Evolutionary conservation across 2,797 vertebrate genomes (phyloP).

Genomic region (Hephaestus fuliginosus): DNA sequence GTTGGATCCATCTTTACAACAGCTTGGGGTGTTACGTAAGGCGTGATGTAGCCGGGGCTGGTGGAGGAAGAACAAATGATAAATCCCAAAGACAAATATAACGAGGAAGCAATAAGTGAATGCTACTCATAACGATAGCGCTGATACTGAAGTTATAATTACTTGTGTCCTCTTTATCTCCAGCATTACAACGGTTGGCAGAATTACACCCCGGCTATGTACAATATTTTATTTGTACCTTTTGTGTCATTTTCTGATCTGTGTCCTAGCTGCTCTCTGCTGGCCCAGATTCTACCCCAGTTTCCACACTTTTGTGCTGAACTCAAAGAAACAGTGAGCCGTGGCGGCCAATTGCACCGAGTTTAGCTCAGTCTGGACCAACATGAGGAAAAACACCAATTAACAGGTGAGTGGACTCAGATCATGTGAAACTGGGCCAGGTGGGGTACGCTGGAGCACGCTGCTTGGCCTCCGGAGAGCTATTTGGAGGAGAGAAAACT

Average conservation of each 20-base stretch:
- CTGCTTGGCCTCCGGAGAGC: slow-evolving; percentile 41
- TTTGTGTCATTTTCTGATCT: slow-evolving; percentile 54
- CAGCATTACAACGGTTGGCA: slow-evolving; percentile 1
- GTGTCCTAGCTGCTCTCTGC: slow-evolving; percentile 46
- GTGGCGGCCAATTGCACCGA: slow-evolving; percentile 23
- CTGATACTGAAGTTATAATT: slow-evolving; percentile 41
- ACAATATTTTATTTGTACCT: slow-evolving; percentile 35
- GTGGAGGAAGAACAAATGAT: slow-evolving; percentile 58
- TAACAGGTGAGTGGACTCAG: slow-evolving; percentile 56
- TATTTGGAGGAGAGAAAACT: slow-evolving; percentile 43
- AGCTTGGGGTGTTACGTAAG: slow-evolving; percentile 81
- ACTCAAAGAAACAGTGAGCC: slow-evolving; percentile 48
- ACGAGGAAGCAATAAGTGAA: slow-evolving; percentile 54
- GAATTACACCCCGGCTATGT: not conserved
- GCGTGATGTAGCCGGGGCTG: slow-evolving; percentile 56
- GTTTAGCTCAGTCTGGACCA: slow-evolving; percentile 47
- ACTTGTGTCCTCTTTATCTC: slow-evolving; percentile 17
- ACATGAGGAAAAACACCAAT: slow-evolving; percentile 49
- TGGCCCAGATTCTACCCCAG: slow-evolving; percentile 78
- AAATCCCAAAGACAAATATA: slow-evolving; percentile 65
- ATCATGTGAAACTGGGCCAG: slow-evolving; percentile 53
- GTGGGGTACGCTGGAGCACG: slow-evolving; percentile 39
- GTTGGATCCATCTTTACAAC: slow-evolving; percentile 78
- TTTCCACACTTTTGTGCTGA: slow-evolving; percentile 66
- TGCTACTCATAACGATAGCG: slow-evolving; percentile 37